These are phyloP conservation scores for Datnioides undecimradiatus DNA, from an alignment of 2,113 vertebrate species.

Conservation along the genomic window DNA sequence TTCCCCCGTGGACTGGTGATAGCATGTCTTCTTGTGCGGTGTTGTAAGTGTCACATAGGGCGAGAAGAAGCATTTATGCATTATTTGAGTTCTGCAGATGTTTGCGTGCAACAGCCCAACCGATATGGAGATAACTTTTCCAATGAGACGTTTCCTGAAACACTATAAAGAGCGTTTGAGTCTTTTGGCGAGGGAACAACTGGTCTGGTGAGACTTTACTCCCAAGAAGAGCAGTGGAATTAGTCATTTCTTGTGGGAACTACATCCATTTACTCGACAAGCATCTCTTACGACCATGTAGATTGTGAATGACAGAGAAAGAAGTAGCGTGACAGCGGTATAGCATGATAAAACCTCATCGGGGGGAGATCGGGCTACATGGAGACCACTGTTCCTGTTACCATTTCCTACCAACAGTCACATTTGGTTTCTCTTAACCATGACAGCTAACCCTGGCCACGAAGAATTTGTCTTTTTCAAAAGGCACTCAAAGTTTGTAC, in stretches of 20 bases:
- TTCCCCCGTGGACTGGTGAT: conserved; percentile 20
- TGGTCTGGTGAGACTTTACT: no score
- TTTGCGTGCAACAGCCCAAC: neutral
- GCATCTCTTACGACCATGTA: neutral
- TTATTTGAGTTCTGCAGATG: neutral
- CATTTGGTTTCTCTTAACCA: neutral
- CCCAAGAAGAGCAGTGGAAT: neutral
- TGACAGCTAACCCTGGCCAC: neutral
- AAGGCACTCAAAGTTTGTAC: no score
- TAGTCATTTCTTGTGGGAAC: neutral
- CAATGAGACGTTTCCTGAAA: neutral
- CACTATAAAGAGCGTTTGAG: neutral
- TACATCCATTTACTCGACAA: neutral
- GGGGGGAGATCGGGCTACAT: neutral
- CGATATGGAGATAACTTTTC: neutral
- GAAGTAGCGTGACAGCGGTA: no score
- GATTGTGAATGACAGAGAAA: neutral
- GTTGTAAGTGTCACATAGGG: conserved; percentile 12
- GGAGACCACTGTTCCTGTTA: neutral
- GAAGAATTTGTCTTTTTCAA: neutral
- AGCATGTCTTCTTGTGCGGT: conserved; percentile 31
- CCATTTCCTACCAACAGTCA: neutral
- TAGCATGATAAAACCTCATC: neutral
- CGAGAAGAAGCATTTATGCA: conserved; percentile 1
- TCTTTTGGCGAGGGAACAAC: neutral